Evolutionary conservation across 2,888 invertebrate genomes (phyloP), one percentile per base, ranked within the genome.

Genomic region (Colostygia pectinataria): DNA sequence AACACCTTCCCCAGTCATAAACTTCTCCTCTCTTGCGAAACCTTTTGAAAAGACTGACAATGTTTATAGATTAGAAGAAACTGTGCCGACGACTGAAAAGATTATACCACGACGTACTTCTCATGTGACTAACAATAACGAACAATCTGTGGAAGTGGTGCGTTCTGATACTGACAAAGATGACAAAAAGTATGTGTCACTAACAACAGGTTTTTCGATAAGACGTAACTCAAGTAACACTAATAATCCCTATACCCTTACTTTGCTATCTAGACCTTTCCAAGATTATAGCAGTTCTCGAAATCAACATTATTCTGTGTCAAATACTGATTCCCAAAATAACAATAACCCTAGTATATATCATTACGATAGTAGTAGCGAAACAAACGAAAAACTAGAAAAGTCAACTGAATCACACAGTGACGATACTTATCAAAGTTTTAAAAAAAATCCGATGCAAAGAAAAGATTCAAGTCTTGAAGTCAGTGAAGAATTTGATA

Each of bases 21-120:
- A 86, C 64, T 75, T 90, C 55, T 90, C 90, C 59, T 82, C 84
- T 73, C 76, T 83, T 60, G 90, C 90, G 58, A 90, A 90, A 73
- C 90, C 90, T 54, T 90, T 90, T 77, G 79, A 86, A 80, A 83
- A 71, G 79, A 89, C 90, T 76, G 85, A 85, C 70, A 86, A 87
- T 61, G 69, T 70, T 48, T 63, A 74, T 66, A 80, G 85, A 69
- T 74, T 85, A 63, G 68, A 68, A 68, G 77, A 81, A 66, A 81
- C 75, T 63, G 64, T 79, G 75, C 55, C 73, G 42, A 71, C 78
- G 65, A 85, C 87, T 68, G 81, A 82, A 70, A 74, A 55, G 57
- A 53, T 74, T 61, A 57, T 71, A 65, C 57, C 63, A 55, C 68
- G 72, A 74, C 76, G 59, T 63, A 60, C 46, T 37, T 38, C 69